Conservation (phyloP, 2,888 invertebrate species). For the Pseudoips prasinana region DNA sequence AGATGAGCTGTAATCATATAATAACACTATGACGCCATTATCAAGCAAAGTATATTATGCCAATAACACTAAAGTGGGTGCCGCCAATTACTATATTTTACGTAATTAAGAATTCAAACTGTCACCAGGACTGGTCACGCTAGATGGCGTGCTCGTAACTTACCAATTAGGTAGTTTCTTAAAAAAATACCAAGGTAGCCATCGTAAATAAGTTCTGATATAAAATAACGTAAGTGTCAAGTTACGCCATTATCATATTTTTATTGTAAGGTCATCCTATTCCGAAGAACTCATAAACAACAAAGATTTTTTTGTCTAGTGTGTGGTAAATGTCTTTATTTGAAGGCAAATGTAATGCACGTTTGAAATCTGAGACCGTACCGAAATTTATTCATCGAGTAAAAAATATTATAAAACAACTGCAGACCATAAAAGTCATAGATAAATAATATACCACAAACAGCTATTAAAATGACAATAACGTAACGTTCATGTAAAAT, state of each 20-base stretch:
- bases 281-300: constrained; percentile 19
- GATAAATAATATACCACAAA: too few species aligned
- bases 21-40: too few species aligned
- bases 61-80: constrained; percentile 35
- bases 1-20: too few species aligned
- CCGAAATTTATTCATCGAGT: too few species aligned
- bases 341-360: constrained; percentile 1
- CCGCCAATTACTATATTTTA: constrained; percentile 51
- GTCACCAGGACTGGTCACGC: constrained; percentile 59
- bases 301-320: constrained; percentile 9
- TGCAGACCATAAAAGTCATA: too few species aligned
- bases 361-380: too few species aligned
- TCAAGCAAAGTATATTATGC: constrained; percentile 26
- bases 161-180: constrained; percentile 57
- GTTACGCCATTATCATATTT: constrained; percentile 18
- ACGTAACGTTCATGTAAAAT: too few species aligned
- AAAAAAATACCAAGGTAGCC: constrained; percentile 31
- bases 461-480: too few species aligned
- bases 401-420: too few species aligned
- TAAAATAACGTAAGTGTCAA: constrained; percentile 27
- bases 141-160: constrained; percentile 50
- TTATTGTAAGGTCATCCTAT: constrained; percentile 18
- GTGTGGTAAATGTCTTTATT: constrained; percentile 8
- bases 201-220: constrained; percentile 27
- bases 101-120: constrained; percentile 59